Percentiles rank a stretch among this genome's conserved stretches.
These are phyloP conservation scores for Melinaea marsaeus DNA, from an alignment of 2,888 invertebrate genomes.

Conservation along the genomic window DNA sequence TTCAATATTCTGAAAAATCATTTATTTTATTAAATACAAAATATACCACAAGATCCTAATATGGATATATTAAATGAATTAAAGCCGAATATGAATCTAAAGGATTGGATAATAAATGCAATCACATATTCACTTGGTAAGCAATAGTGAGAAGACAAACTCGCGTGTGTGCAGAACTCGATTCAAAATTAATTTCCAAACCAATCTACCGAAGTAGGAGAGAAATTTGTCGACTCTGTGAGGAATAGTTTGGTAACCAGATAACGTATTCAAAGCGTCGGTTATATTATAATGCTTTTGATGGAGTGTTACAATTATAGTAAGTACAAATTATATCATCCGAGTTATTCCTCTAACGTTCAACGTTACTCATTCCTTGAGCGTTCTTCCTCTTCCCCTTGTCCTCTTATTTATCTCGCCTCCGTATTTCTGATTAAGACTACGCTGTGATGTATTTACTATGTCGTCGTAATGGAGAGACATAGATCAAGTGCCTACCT, in stretches of 20 bases:
- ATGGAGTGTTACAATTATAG: too few species aligned
- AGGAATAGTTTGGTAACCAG: not conserved
- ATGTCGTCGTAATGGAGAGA: slow-evolving; percentile 72
- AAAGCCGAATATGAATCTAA: not conserved
- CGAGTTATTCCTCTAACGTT: too few species aligned
- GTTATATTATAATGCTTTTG: too few species aligned
- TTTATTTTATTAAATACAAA: too few species aligned
- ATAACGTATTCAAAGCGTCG: not conserved
- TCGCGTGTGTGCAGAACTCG: not conserved
- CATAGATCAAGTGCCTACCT: slow-evolving; percentile 75
- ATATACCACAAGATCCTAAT: too few species aligned
- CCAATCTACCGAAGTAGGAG: slow-evolving; percentile 1
- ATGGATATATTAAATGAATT: too few species aligned
- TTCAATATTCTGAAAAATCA: too few species aligned
- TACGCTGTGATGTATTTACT: slow-evolving; percentile 73
- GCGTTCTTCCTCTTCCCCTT: slow-evolving; percentile 50
- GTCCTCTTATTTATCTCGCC: slow-evolving; percentile 70
- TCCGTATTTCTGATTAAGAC: slow-evolving; percentile 73
- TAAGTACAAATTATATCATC: too few species aligned
- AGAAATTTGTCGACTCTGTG: not conserved
- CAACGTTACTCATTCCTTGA: slow-evolving; percentile 31
- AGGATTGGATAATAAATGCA: not conserved
- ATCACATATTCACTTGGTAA: slow-evolving; percentile 1
- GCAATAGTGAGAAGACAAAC: not conserved
- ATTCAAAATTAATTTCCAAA: slow-evolving; percentile 4